Percentiles rank a stretch among this genome's conserved stretches.
Conservation (phyloP, 2,113 vertebrate genomes). For the Hemibagrus wyckioides region DNA sequence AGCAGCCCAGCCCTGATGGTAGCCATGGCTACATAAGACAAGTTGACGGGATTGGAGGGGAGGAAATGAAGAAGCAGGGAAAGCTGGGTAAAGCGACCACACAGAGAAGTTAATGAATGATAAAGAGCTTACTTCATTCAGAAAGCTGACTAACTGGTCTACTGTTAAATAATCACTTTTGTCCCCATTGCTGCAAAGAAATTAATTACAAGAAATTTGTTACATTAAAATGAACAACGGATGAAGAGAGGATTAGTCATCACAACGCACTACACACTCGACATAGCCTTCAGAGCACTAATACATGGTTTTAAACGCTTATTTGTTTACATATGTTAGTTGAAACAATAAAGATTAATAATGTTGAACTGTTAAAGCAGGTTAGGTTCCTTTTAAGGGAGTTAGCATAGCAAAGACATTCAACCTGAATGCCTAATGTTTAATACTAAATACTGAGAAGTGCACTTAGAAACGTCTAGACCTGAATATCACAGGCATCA, state of each 20-base stretch:
- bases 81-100: conserved; percentile 77
- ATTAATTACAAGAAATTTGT: conserved; percentile 88
- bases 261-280: conserved; percentile 43
- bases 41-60: conserved; percentile 45
- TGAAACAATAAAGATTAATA: conserved; percentile 81
- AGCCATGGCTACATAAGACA: conserved; percentile 47
- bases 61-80: conserved; percentile 64
- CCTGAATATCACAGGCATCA: not conserved
- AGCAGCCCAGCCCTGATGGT: conserved; percentile 23
- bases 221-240: conserved; percentile 61
- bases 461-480: not conserved
- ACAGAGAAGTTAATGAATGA: conserved; percentile 98
- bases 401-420: conserved; percentile 89
- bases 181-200: conserved; percentile 99
- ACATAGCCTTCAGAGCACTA: conserved; percentile 48
- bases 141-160: conserved; percentile 99
- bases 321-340: conserved; percentile 62
- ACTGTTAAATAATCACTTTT: conserved; percentile 99
- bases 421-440: conserved; percentile 9
- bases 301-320: conserved; percentile 9
- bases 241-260: conserved; percentile 49
- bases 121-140: conserved; percentile 99
- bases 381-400: conserved; percentile 79
- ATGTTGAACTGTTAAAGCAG: conserved; percentile 77
- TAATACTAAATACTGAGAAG: conserved; percentile 4